Base-by-base conservation (phyloP, 2,113 vertebrate species). In the Pluvianellus socialis region DNA sequence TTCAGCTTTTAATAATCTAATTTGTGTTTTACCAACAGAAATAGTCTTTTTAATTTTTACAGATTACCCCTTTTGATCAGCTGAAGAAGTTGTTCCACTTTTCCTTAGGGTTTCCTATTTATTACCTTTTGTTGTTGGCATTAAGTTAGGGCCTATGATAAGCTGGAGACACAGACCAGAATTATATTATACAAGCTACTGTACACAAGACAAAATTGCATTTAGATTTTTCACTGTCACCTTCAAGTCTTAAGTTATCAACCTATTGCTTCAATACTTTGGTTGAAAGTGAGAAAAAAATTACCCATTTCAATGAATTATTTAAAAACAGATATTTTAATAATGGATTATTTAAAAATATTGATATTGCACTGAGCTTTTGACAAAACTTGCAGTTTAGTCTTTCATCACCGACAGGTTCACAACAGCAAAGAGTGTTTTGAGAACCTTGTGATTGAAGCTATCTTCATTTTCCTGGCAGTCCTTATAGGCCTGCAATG, bases 301-400 rank as follows among this genome's bases (percentile, higher is more conserved):
- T 53, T 13, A 47, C 2, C 8, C 3, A 3, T 71, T 59, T 66
- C 24, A 47, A 26, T 50, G 1, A 27, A 26, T 71, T 76, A 47
- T 52, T 91, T 50, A 4, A 58, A 88, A 71, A 32, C 10, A 74
- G 3, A 8, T 74, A 14, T 90, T 73, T 70, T 85, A 42, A 30
- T 26, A 6, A 27, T 47, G 6, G 62, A 65, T 72, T 72, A 35
- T 59, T 75, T 7, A 18, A 71, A 86, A 61, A 61, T 49, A 45
- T 12, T 1, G 0, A 8, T 76, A 49, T 12, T 11, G 0, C 0
- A 0, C 33, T 59, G 28, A 71, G 18, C 33, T 94, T 83, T 71
- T 63, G 45, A 53, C 49, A 87, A 38, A 86, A 47, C 22, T 70
- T 80, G 13, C 2, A 27, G 16, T 71, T 87, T 70, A 28, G 1